These are phyloP conservation scores for Phyllostomus hastatus DNA, from an alignment of 2,113 vertebrate genomes.

Conservation along the genomic window DNA sequence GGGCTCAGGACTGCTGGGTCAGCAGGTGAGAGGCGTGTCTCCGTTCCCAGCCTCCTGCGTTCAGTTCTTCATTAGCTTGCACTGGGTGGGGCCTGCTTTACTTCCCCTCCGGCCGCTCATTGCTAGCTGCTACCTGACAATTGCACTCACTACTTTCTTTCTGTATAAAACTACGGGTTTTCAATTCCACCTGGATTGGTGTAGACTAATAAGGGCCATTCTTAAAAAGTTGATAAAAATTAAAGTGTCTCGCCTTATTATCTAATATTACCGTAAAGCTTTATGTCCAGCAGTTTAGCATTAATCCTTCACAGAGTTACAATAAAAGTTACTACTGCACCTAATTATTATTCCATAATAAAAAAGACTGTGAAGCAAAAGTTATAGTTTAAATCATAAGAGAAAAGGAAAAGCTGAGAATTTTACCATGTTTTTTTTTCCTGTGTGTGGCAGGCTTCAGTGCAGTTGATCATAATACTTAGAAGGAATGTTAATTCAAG, in stretches of 20 bases:
- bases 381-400: constrained; percentile 66
- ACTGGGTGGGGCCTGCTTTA: no score
- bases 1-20: no score
- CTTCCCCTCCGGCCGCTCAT: no score
- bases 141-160: not conserved
- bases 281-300: constrained; percentile 66
- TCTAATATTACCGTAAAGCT: constrained; percentile 73
- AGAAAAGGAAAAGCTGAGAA: constrained; percentile 46
- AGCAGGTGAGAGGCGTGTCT: no score
- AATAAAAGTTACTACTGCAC: constrained; percentile 65
- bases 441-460: constrained; percentile 3
- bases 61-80: no score
- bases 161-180: constrained; percentile 61
- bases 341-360: constrained; percentile 72
- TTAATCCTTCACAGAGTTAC: constrained; percentile 64
- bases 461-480: constrained; percentile 37
- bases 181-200: constrained; percentile 37
- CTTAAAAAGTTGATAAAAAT: constrained; percentile 66
- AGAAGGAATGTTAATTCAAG: constrained; percentile 57
- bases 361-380: constrained; percentile 67
- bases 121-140: no score
- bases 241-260: constrained; percentile 72
- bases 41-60: no score
- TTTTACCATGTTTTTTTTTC: constrained; percentile 20
- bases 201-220: constrained; percentile 56